Percentiles rank a stretch among this genome's conserved stretches.
Conservation (phyloP, 2,797 vertebrate genomes). For the Schizothorax lantsangensis region DNA sequence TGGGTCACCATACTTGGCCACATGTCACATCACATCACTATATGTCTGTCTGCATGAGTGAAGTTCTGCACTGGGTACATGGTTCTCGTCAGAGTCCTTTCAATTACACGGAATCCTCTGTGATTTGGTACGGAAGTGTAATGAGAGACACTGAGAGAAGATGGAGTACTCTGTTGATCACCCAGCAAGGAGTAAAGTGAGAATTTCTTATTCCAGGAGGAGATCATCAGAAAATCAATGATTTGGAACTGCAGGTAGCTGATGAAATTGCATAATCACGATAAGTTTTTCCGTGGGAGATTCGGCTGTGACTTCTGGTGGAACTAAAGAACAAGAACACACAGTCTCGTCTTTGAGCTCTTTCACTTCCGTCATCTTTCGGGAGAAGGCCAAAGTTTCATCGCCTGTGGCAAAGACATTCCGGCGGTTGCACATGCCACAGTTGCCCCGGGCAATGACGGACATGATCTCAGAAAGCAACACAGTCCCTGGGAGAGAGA, state of each 20-base stretch:
- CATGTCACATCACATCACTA: too few species aligned
- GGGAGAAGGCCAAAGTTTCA: conserved; percentile 61
- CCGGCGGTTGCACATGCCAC: conserved; percentile 44
- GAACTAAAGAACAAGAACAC: conserved; percentile 37
- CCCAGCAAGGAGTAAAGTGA: conserved; percentile 10
- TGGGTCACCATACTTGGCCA: too few species aligned
- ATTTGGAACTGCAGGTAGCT: conserved; percentile 32
- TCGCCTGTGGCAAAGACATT: conserved; percentile 65
- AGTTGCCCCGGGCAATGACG: conserved; percentile 62
- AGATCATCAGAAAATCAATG: conserved; percentile 56
- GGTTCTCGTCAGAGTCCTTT: neutral
- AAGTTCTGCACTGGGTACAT: neutral
- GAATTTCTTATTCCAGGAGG: conserved; percentile 45
- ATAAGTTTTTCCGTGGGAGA: conserved; percentile 19
- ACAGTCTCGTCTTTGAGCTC: conserved; percentile 29
- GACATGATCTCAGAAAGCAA: conserved; percentile 59
- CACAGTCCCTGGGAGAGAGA: conserved; percentile 47
- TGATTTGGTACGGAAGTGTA: conserved; percentile 9
- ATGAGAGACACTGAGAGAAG: conserved; percentile 15
- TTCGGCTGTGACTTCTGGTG: conserved; percentile 42
- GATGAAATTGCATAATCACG: conserved; percentile 44
- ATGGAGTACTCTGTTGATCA: neutral
- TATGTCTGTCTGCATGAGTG: neutral
- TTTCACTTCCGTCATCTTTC: conserved; percentile 25
- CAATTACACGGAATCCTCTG: conserved; percentile 17